phyloP scores from a whole-genome alignment of 1,140 invertebrate genomes.

The Papilio dardanus region DNA sequence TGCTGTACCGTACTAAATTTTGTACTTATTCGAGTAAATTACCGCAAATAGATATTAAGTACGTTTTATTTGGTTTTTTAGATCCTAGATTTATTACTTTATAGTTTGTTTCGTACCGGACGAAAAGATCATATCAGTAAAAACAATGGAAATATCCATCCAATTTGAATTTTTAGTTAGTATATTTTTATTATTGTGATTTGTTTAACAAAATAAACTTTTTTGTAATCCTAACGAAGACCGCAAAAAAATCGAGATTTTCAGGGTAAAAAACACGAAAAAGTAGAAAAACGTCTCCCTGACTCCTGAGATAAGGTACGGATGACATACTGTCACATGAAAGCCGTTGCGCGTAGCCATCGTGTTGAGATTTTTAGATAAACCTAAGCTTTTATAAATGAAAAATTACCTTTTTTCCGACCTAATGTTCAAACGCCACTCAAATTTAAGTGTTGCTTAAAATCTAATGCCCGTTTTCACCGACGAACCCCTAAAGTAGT shows the following conservation, averaged over 20 bases:
- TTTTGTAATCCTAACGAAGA: too few species aligned
- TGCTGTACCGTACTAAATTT: conserved; percentile 15
- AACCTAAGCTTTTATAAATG: neutral
- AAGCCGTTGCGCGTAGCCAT: neutral
- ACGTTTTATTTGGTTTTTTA: neutral
- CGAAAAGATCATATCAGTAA: too few species aligned
- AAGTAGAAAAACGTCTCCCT: neutral
- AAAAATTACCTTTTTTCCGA: conserved; percentile 6
- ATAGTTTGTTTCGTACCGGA: too few species aligned
- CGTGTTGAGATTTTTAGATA: neutral
- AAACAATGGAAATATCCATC: too few species aligned
- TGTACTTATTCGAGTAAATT: neutral
- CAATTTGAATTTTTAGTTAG: too few species aligned
- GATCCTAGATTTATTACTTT: neutral
- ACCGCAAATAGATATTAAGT: neutral
- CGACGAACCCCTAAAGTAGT: too few species aligned
- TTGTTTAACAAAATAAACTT: too few species aligned
- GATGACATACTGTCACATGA: neutral
- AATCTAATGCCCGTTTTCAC: too few species aligned
- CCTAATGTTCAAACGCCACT: too few species aligned
- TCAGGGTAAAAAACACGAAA: neutral
- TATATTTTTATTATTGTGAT: too few species aligned
- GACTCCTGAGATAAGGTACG: neutral
- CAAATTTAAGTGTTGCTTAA: too few species aligned
- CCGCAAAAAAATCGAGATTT: neutral